These are phyloP conservation scores for Onthophagus sagittarius DNA, from an alignment of 2,888 invertebrate species.

Conservation along the genomic window DNA sequence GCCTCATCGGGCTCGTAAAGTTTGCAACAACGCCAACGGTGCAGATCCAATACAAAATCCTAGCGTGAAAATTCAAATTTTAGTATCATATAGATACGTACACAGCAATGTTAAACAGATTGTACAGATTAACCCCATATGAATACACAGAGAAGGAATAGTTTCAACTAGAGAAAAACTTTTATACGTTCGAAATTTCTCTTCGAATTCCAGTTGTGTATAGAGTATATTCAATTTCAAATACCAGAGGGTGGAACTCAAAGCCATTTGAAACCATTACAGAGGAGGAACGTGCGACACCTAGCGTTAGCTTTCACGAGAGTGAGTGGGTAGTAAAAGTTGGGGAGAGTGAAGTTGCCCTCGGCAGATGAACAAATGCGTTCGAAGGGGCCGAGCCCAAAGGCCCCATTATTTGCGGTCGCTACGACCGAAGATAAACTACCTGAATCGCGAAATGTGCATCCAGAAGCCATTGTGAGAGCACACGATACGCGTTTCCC, in stretches of 20 bases:
- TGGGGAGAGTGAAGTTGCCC: conserved; percentile 10
- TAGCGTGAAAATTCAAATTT: conserved; percentile 11
- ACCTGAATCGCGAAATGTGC: conserved; percentile 29
- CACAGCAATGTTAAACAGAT: not conserved
- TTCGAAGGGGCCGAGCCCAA: conserved; percentile 28
- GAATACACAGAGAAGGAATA: not conserved
- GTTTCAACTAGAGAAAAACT: not conserved
- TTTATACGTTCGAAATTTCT: not conserved
- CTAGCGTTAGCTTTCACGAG: not conserved
- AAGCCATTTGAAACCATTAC: not conserved
- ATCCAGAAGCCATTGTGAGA: conserved; percentile 15
- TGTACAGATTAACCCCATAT: not conserved
- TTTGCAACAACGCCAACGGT: conserved; percentile 3
- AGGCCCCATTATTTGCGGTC: conserved; percentile 37
- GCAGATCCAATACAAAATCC: not conserved
- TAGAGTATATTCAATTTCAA: not conserved
- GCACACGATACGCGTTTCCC: not conserved
- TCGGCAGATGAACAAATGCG: conserved; percentile 31
- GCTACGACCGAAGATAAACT: conserved; percentile 29
- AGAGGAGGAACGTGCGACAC: not conserved
- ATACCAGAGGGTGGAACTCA: not conserved
- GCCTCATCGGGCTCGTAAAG: conserved; percentile 5
- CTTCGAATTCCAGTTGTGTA: not conserved
- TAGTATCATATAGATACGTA: not conserved
- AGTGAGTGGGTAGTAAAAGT: not conserved